Base-by-base conservation (phyloP, 2,888 invertebrate species). In the Cistogaster globosa region DNA sequence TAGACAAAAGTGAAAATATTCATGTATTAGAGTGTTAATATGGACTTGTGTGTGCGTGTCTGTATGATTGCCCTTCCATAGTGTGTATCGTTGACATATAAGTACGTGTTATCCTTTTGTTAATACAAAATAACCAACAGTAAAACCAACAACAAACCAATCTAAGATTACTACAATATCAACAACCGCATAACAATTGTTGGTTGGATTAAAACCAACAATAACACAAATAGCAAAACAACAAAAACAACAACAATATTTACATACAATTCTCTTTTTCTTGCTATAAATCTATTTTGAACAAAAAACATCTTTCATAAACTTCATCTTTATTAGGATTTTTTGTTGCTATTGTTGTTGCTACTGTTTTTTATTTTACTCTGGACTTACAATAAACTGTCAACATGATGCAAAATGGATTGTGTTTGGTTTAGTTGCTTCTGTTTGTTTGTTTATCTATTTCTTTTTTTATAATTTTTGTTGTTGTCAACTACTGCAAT, bases 71-170 rank as follows among this genome's bases (percentile, higher is more conserved):
- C n/a, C 18, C 51, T 57, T 14, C n/a, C 14, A 8, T n/a, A 55
- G 75, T 84, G 36, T 80, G 57, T 84, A 80, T 69, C 58, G 38
- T 53, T 74, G 79, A 71, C 36, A 75, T 55, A 26, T 72, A 81
- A 83, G 63, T 83, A 63, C 76, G 68, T 83, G 83, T 85, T 72
- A 83, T 83, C 81, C 81, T 84, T 74, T 63, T 81, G 72, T 85
- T 82, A 83, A 87, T 80, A 81, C 76, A 57, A 68, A 78, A 60
- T 72, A 78, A 82, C 85, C 85, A 85, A 75, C 63, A 76, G 42
- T 78, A 78, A 69, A 26, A 78, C 77, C 69, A 69, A 38, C 51
- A 74, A 67, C 69, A 80, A 62, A 79, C 75, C 78, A 71, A 81
- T 65, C 65, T 0, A 8, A 51, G 51, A 72, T 68, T 38, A 82